Evolutionary conservation across 2,797 vertebrate genomes (phyloP), one percentile per base, ranked within the genome.

Genomic region (Aulostomus chinensis): DNA sequence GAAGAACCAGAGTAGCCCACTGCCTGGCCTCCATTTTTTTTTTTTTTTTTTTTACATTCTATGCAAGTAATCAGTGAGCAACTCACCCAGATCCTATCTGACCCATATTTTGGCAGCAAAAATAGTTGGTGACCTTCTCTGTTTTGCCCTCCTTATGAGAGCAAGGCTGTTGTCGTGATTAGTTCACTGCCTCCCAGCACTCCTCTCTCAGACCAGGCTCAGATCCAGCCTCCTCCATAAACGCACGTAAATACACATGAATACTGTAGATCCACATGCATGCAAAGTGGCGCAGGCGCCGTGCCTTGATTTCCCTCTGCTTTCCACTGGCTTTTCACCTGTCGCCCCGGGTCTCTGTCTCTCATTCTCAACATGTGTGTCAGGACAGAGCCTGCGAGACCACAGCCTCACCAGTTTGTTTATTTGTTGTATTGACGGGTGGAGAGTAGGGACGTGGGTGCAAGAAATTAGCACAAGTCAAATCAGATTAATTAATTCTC

Each of bases 401-500:
- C 51, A 9, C 40, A 3, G 58, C 64, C 52, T 60, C 34, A 46
- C 50, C 46, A 37, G 66, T 76, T 69, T 81, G 78, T 76, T 78
- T 86, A 71, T 80, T 71, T 80, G 73, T 62, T 42, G 43, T 64
- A 20, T 45, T 51, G 70, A 69, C 14, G 40, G 70, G 60, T 70
- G 66, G 63, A 30, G 58, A 64, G 45, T 28, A 45, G 75, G 68
- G 67, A 63, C 12, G 48, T 68, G 73, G 80, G 62, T 66, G 62
- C 80, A 65, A 69, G 66, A 84, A 89, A 92, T 89, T 83, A 91
- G 88, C 86, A 89, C 90, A 83, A 90, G 88, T 91, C 90, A 89
- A 79, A 86, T 90, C 87, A 86, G 67, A 92, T 92, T 91, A 91
- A 91, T 87, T 83, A 88, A 90, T 86, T 69, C 43, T 18, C 73